phyloP scores from a whole-genome alignment of 2,113 vertebrate species.

The Anseranas semipalmata region DNA sequence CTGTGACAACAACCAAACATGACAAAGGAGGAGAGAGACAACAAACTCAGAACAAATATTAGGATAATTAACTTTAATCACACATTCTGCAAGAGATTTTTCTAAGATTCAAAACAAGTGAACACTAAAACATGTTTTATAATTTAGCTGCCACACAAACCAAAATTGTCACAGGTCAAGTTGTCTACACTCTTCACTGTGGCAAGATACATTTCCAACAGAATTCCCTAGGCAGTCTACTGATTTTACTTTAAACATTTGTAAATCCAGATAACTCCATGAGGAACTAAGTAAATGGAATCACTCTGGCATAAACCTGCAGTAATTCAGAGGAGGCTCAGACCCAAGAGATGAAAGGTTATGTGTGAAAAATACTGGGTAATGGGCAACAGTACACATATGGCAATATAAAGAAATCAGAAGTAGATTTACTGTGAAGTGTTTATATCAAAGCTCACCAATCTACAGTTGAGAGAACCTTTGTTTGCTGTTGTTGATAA shows the following conservation, averaged over 20 bases:
- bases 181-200: neutral
- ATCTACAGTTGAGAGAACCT: rapidly evolving
- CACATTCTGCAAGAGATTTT: neutral
- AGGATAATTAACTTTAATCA: neutral
- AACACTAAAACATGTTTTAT: neutral
- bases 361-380: constrained; percentile 7
- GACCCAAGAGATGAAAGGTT: neutral
- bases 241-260: neutral
- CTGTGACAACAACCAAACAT: neutral
- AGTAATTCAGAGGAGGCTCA: neutral
- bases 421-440: neutral
- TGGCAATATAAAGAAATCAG: neutral
- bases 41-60: neutral
- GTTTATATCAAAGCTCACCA: neutral
- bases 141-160: neutral
- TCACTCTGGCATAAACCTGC: neutral
- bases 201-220: neutral
- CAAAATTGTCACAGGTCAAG: neutral
- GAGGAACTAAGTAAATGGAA: neutral
- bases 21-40: neutral
- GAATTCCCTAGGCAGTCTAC: neutral
- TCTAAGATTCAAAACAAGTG: rapidly evolving
- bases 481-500: neutral
- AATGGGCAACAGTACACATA: neutral
- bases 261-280: neutral